Percentiles rank a stretch among this genome's conserved stretches.
Evolutionary conservation across 1,140 invertebrate genomes (phyloP).

Genomic region (Bombyx mori): DNA sequence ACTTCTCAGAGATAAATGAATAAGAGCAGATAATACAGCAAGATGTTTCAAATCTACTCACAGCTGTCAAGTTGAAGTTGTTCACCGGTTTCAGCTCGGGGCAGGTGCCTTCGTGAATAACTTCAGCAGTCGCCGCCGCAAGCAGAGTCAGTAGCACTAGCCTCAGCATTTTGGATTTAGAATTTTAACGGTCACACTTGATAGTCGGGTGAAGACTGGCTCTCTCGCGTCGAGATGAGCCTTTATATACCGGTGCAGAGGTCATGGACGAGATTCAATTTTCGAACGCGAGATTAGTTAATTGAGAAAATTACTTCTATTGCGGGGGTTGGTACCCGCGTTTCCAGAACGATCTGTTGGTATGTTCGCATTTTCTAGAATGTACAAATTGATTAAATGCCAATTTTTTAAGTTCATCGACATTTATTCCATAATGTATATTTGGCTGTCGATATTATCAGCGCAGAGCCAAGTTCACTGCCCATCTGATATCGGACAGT

Average conservation of each 20-base stretch:
- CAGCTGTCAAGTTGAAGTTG: conserved; percentile 39
- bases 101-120: conserved; percentile 21
- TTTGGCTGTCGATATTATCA: no score
- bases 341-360: no score
- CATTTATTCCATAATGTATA: no score
- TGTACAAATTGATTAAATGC: no score
- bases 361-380: no score
- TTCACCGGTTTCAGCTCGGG: conserved; percentile 36
- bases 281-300: conserved; percentile 28
- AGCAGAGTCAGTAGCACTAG: conserved; percentile 26
- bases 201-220: conserved; percentile 12
- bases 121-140: conserved; percentile 25
- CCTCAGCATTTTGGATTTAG: conserved; percentile 20
- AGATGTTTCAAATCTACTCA: conserved; percentile 19
- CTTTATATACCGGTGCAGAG: conserved; percentile 26
- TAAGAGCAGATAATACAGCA: no score
- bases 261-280: conserved; percentile 25
- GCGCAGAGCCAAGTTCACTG: no score
- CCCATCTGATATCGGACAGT: no score
- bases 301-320: conserved; percentile 18
- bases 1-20: no score
- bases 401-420: no score
- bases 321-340: conserved; percentile 3
- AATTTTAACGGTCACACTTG: conserved; percentile 10
- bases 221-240: not conserved